A percentile compares a stretch with the other conserved stretches of the same genome.
Conservation (phyloP, 2,888 invertebrate species). For the Crocallis elinguaria region DNA sequence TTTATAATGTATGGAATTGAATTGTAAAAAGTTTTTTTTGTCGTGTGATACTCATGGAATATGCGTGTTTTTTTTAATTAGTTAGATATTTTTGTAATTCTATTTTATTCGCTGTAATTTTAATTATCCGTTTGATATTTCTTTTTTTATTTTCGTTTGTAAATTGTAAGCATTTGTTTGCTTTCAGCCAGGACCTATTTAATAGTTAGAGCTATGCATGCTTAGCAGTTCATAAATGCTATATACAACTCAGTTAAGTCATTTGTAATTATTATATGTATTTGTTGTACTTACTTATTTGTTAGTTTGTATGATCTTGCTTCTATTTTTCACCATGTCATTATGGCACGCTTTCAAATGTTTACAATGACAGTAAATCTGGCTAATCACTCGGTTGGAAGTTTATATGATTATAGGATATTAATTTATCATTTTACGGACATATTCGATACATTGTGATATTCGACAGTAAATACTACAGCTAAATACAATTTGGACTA, state of each 20-base stretch:
- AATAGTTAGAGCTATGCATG: slow-evolving; percentile 79
- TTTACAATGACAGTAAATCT: slow-evolving; percentile 73
- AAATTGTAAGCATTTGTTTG: slow-evolving; percentile 85
- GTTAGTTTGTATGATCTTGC: slow-evolving; percentile 68
- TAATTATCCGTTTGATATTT: slow-evolving; percentile 51
- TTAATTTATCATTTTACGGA: neutral
- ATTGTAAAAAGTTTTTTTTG: slow-evolving; percentile 43
- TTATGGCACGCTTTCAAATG: slow-evolving; percentile 84
- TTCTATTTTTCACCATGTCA: slow-evolving; percentile 71
- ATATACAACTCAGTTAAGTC: slow-evolving; percentile 69
- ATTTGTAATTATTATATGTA: slow-evolving; percentile 67
- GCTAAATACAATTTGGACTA: no score
- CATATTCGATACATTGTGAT: neutral
- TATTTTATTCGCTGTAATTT: slow-evolving; percentile 37
- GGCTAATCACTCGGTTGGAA: slow-evolving; percentile 57
- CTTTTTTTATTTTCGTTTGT: slow-evolving; percentile 66
- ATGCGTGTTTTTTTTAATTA: slow-evolving; percentile 59
- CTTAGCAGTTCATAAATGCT: slow-evolving; percentile 84
- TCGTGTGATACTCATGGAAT: slow-evolving; percentile 62
- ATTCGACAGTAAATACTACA: no score
- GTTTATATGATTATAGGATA: slow-evolving; percentile 60
- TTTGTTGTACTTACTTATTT: slow-evolving; percentile 82
- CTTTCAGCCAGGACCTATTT: slow-evolving; percentile 72
- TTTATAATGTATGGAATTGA: slow-evolving; percentile 44
- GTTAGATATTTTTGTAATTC: slow-evolving; percentile 49